Evolutionary conservation across 2,113 vertebrate species (phyloP), one percentile per base, ranked within the genome.

Genomic region (Callipepla californica): DNA sequence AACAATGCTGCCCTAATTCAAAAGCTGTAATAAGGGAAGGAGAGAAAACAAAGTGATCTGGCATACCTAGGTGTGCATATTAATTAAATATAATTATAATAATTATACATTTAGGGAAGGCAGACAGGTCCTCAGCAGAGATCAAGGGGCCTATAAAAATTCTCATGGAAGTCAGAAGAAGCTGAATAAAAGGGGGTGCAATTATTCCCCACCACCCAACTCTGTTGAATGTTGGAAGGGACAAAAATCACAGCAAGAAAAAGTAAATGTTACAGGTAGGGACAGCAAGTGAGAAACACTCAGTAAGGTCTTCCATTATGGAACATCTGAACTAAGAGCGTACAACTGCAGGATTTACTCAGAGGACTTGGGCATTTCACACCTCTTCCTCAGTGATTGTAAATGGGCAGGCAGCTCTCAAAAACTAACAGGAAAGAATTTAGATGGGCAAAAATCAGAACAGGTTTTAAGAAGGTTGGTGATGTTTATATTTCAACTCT

Each of bases 41-140:
- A 75, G 81, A 79, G 44, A 85, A 83, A 89, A 94, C 38, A 67
- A 90, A 92, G 59, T 34, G 20, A 93, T 93, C 85, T 50, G 34
- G 67, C 70, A 74, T 88, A 82, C 25, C 78, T 87, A 51, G 0
- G 0, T 91, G 79, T 65, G 90, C 32, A 5, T 63, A 83, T 89
- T 95, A 93, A 94, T 94, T 96, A 91, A 91, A 85, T 65, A 87
- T 85, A 94, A 77, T n/a, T 58, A 82, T 85, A 74, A 85, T 93
- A 96, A 91, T 96, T 96, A 95, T 55, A 91, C 20, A 74, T 34
- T 87, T 82, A n/a, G 47, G 51, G 85, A 92, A 94, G 59, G 81
- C 81, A 67, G 95, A 93, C 89, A 91, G 45, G 75, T 80, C 77
- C 85, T 94, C 78, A 85, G 84, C 92, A 94, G 84, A 94, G 84